Conservation (phyloP, 1,140 invertebrate genomes). For the Solenopsis fugax region DNA sequence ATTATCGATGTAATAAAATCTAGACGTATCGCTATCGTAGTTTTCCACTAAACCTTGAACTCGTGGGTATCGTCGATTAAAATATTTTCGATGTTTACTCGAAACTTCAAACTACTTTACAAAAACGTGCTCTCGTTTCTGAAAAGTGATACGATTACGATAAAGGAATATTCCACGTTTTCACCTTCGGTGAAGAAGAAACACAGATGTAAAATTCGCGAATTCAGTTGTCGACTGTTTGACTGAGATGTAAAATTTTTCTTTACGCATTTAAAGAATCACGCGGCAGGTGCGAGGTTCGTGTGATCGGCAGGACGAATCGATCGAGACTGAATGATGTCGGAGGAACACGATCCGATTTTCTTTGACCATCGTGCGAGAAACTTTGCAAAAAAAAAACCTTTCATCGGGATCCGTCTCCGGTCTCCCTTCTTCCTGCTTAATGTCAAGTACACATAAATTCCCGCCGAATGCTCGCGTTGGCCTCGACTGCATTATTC, state of each 20-base stretch:
- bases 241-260: neutral
- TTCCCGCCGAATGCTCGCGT: slow-evolving; percentile 49
- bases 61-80: neutral
- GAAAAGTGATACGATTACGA: neutral
- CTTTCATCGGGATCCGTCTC: slow-evolving; percentile 32
- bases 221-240: neutral
- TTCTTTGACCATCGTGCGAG: slow-evolving; percentile 46
- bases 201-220: neutral
- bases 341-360: slow-evolving; percentile 22
- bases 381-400: slow-evolving; percentile 38
- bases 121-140: neutral
- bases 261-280: neutral
- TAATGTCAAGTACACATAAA: slow-evolving; percentile 71
- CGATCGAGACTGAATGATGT: slow-evolving; percentile 55
- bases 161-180: neutral
- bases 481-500: slow-evolving; percentile 71
- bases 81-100: neutral
- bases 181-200: neutral
- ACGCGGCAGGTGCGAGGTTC: neutral
- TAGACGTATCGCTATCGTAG: neutral
- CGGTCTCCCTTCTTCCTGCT: slow-evolving; percentile 33
- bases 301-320: slow-evolving; percentile 36
- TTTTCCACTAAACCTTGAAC: neutral
- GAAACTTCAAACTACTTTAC: neutral
- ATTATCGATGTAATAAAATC: slow-evolving; percentile 61